These are phyloP conservation scores for Cheilosia scutellata DNA, from an alignment of 2,888 invertebrate genomes.

Conservation along the genomic window DNA sequence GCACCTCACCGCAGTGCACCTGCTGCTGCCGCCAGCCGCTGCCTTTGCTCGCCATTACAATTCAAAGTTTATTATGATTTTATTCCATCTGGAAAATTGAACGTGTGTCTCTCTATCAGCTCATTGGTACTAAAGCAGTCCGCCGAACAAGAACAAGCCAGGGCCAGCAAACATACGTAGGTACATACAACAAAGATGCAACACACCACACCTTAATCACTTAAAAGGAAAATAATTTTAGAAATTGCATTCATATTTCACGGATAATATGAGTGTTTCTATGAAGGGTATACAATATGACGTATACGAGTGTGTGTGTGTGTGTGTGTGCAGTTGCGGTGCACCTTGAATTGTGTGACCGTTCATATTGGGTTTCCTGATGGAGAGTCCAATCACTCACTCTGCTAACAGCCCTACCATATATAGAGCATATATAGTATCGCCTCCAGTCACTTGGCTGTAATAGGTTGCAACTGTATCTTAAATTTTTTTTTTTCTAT, in stretches of 20 bases:
- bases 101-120: constrained; percentile 35
- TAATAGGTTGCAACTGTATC: not conserved
- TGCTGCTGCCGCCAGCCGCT: constrained; percentile 29
- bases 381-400: constrained; percentile 53
- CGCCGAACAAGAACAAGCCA: constrained; percentile 1
- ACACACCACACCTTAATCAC: constrained; percentile 84
- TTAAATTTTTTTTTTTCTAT: constrained; percentile 44
- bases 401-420: not conserved
- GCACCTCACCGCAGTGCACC: not conserved
- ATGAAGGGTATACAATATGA: not conserved
- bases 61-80: constrained; percentile 62
- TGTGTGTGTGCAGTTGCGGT: constrained; percentile 2
- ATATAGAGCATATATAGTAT: too few species aligned
- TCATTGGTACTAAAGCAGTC: not conserved
- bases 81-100: constrained; percentile 47
- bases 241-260: constrained; percentile 83
- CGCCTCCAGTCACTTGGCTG: not conserved
- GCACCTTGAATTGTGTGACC: constrained; percentile 53
- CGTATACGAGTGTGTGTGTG: too few species aligned
- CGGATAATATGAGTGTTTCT: constrained; percentile 67
- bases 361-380: constrained; percentile 61
- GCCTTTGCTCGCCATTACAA: constrained; percentile 37
- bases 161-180: constrained; percentile 25
- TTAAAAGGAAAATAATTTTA: constrained; percentile 84
- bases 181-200: constrained; percentile 45